Conservation (phyloP, 2,888 invertebrate species). For the Drosophila imparisetae region DNA sequence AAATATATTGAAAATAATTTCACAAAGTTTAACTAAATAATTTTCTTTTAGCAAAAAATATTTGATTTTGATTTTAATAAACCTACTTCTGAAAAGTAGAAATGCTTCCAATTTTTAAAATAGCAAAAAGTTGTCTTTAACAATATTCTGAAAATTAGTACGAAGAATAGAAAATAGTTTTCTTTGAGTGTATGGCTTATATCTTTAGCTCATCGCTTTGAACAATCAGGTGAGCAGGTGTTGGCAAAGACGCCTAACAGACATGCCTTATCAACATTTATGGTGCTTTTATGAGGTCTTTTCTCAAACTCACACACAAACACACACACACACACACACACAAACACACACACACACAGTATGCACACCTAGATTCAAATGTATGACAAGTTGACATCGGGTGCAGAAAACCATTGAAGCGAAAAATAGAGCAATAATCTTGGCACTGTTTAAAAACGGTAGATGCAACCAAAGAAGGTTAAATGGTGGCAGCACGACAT, state of each 20-base stretch:
- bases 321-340: slow-evolving; percentile 12
- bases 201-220: slow-evolving; percentile 17
- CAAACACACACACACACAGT: neutral
- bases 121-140: neutral
- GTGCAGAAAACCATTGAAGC: slow-evolving; percentile 55
- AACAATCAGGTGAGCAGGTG: slow-evolving; percentile 49
- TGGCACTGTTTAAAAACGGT: slow-evolving; percentile 45
- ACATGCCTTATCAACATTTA: slow-evolving; percentile 78
- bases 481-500: slow-evolving; percentile 33
- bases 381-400: slow-evolving; percentile 36
- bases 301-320: slow-evolving; percentile 17
- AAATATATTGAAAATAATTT: neutral
- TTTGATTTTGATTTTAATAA: neutral
- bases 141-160: neutral
- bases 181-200: neutral
- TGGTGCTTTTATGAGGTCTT: slow-evolving; percentile 61
- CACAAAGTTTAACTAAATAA: too few species aligned
- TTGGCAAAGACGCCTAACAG: slow-evolving; percentile 43
- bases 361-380: slow-evolving; percentile 9
- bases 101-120: neutral
- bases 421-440: slow-evolving; percentile 76
- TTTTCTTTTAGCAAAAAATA: too few species aligned
- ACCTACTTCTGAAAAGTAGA: neutral
- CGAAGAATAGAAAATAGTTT: neutral
- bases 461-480: neutral